Conservation (phyloP, 2,888 invertebrate genomes). For the Silvanus unidentatus region DNA sequence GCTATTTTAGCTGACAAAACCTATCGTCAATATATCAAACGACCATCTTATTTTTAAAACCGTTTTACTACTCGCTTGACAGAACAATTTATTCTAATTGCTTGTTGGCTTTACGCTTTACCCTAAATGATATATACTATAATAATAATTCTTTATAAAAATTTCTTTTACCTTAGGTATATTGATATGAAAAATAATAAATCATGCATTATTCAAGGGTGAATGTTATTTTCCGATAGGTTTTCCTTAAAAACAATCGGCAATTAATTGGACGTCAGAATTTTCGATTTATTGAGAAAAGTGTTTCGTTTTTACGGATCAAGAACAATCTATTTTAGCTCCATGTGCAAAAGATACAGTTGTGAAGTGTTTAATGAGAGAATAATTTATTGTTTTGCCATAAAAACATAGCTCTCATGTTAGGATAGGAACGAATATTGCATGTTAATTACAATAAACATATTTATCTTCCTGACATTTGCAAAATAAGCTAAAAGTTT, state of each 20-base stretch:
- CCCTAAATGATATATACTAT: conserved; percentile 9
- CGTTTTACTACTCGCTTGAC: conserved; percentile 34
- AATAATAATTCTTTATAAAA: conserved; percentile 13
- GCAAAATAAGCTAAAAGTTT: too few relatives aligned
- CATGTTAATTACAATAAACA: too few relatives aligned
- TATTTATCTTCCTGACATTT: too few relatives aligned
- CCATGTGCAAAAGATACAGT: conserved; percentile 17
- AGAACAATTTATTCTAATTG: conserved; percentile 41
- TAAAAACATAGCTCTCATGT: too few relatives aligned
- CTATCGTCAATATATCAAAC: conserved; percentile 43
- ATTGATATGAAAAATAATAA: conserved; percentile 10
- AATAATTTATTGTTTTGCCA: conserved; percentile 13
- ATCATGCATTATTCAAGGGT: conserved; percentile 9
- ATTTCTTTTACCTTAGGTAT: conserved; percentile 6
- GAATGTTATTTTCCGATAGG: too few relatives aligned
- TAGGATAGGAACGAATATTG: too few relatives aligned
- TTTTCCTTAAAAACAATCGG: too few relatives aligned
- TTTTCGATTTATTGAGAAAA: too few relatives aligned
- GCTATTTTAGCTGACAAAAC: conserved; percentile 46
- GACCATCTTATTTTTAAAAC: conserved; percentile 43
- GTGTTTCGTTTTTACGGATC: neutral
- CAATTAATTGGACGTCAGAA: too few relatives aligned
- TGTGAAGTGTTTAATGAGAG: conserved; percentile 19
- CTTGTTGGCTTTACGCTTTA: conserved; percentile 18
- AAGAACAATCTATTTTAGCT: conserved; percentile 18